These are phyloP conservation scores for Tauraco hartlaubi DNA, from an alignment of 2,797 vertebrate species.

Conservation along the genomic window DNA sequence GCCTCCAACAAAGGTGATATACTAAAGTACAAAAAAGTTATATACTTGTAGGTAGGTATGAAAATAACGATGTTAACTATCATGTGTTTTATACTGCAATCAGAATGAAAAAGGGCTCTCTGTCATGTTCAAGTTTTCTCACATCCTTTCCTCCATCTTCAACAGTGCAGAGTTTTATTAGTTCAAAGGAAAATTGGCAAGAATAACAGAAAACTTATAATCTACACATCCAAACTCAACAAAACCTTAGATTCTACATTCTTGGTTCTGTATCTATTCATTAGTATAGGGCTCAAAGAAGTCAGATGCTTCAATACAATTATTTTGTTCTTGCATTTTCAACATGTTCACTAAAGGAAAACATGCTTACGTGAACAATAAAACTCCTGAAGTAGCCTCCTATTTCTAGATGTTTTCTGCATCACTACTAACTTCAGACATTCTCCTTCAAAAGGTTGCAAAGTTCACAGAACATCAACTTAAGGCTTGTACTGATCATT, in stretches of 20 bases:
- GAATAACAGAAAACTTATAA: background rate
- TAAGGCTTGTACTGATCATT: background rate
- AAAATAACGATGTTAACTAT: background rate
- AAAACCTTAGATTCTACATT: background rate
- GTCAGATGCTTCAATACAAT: background rate
- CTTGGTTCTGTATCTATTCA: background rate
- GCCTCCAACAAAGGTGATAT: background rate
- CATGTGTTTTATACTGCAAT: background rate
- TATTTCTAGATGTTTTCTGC: background rate
- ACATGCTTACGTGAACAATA: background rate
- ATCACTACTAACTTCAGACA: background rate
- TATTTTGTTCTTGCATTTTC: constrained; percentile 5
- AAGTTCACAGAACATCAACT: background rate
- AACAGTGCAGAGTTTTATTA: background rate
- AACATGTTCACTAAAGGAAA: background rate
- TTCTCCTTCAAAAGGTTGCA: background rate
- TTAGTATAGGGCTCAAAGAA: background rate
- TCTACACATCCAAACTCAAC: background rate
- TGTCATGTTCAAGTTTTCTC: background rate
- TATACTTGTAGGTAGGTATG: background rate
- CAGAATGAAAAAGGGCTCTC: background rate
- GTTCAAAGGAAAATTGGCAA: background rate
- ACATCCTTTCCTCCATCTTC: background rate
- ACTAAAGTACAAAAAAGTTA: background rate
- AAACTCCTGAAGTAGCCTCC: background rate